phyloP scores from a whole-genome alignment of 2,888 invertebrate genomes.

The Xylota sylvarum region DNA sequence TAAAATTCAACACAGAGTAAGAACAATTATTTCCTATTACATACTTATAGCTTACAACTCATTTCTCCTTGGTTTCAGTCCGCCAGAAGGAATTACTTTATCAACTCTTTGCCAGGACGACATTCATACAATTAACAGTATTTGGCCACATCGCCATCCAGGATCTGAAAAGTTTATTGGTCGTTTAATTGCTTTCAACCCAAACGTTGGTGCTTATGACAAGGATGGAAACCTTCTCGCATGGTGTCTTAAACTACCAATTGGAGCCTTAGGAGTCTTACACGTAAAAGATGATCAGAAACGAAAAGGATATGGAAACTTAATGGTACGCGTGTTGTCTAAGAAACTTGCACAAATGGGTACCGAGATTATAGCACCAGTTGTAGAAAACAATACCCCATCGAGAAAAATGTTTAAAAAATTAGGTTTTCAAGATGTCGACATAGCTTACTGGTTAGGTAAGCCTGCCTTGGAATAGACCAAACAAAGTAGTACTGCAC shows the following conservation, averaged over 20 bases:
- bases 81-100: constrained; percentile 72
- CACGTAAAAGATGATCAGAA: constrained; percentile 73
- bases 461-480: constrained; percentile 31
- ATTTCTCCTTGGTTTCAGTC: constrained; percentile 36
- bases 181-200: constrained; percentile 70
- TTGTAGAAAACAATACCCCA: constrained; percentile 66
- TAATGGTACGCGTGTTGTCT: constrained; percentile 73
- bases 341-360: constrained; percentile 68
- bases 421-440: constrained; percentile 72
- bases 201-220: constrained; percentile 76
- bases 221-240: constrained; percentile 73
- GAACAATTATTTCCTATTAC: neutral
- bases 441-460: constrained; percentile 31
- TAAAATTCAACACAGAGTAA: constrained; percentile 79
- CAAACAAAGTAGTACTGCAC: neutral
- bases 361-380: constrained; percentile 74
- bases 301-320: constrained; percentile 71
- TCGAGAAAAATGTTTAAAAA: constrained; percentile 76
- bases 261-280: constrained; percentile 75
- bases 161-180: constrained; percentile 75
- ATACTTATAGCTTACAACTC: neutral
- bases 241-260: constrained; percentile 75
- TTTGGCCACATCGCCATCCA: constrained; percentile 77
- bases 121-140: constrained; percentile 66
- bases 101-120: constrained; percentile 62